Evolutionary conservation across 2,888 invertebrate genomes (phyloP), one percentile per base, ranked within the genome.

Genomic region (Odontothrips loti): DNA sequence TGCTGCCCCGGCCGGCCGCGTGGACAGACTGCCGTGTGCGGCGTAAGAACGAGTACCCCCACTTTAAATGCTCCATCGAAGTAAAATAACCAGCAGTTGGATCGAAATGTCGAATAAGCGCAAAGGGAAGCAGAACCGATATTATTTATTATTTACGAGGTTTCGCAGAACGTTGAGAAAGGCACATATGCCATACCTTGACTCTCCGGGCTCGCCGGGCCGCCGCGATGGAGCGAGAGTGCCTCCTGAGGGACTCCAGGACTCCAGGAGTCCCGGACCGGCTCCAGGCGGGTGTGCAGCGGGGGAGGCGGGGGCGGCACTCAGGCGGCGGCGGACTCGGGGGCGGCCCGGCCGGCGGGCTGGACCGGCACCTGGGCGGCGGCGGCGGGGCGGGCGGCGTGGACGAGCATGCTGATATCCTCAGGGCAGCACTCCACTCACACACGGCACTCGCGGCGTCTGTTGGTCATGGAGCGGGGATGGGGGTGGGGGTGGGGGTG

Each of bases 171-270:
- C 34, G 34, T 43, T 43, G 34, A 2, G 34, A 43, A n/a, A 43
- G 34, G 34, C 34, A 43, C 34, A 4, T n/a, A n/a, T n/a, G n/a
- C n/a, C n/a, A n/a, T 12, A 75, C 68, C 68, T 75, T 75, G 68
- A 75, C 68, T 75, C 27, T 23, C 27, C 68, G 68, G 23, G 68
- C 68, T 2, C 68, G 68, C 12, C 68, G 68, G 23, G 68, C 68
- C 68, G 68, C 68, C 11, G 68, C 68, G 12, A 75, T 27, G 68
- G 68, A 75, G 11, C 68, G 68, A 9, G 68, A 75, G 68, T 75
- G 68, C 27, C 68, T 27, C 23, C 68, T 23, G 8, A 75, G 68
- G 23, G 23, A 23, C 68, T 75, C 68, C 68, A 75, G 68, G 68
- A 75, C 68, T 75, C 68, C 3, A 17, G 51, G 17, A 11, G 51